Conservation (phyloP, 2,888 invertebrate species). For the Phragmatobia fuliginosa region DNA sequence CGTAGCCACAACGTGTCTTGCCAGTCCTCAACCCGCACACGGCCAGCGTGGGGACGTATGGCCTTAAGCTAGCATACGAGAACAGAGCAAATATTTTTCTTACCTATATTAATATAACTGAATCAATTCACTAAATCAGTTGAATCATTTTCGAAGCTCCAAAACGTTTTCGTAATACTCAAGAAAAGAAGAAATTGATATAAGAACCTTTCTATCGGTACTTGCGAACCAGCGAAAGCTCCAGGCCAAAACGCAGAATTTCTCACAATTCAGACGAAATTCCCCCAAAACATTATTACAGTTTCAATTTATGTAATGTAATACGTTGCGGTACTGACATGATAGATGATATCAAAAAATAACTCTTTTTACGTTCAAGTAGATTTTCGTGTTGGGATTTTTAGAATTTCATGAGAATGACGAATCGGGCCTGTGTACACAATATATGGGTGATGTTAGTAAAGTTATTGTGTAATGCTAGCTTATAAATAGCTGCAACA, state of each 20-base stretch:
- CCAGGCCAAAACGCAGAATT: constrained; percentile 33
- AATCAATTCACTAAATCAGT: constrained; percentile 25
- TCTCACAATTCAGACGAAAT: constrained; percentile 37
- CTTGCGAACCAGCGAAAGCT: constrained; percentile 41
- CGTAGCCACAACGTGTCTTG: too few relatives aligned
- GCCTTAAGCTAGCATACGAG: constrained; percentile 31
- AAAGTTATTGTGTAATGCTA: constrained; percentile 10
- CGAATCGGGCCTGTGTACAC: constrained; percentile 8
- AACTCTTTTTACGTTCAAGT: constrained; percentile 34
- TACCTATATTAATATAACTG: constrained; percentile 34
- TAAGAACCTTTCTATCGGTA: constrained; percentile 38
- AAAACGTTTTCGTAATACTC: constrained; percentile 37
- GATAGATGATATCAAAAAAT: constrained; percentile 47
- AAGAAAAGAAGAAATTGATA: constrained; percentile 48
- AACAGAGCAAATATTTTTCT: constrained; percentile 38
- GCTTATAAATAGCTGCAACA: not conserved
- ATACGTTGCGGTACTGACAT: constrained; percentile 42
- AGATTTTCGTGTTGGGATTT: constrained; percentile 37
- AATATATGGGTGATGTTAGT: constrained; percentile 27
- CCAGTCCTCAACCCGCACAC: too few relatives aligned
- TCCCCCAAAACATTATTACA: constrained; percentile 43
- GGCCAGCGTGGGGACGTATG: too few relatives aligned
- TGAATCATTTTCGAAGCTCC: constrained; percentile 26
- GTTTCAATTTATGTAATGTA: constrained; percentile 51
- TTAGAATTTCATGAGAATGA: constrained; percentile 24